Base-by-base conservation (phyloP, 2,888 invertebrate genomes). In the Dione juno region DNA sequence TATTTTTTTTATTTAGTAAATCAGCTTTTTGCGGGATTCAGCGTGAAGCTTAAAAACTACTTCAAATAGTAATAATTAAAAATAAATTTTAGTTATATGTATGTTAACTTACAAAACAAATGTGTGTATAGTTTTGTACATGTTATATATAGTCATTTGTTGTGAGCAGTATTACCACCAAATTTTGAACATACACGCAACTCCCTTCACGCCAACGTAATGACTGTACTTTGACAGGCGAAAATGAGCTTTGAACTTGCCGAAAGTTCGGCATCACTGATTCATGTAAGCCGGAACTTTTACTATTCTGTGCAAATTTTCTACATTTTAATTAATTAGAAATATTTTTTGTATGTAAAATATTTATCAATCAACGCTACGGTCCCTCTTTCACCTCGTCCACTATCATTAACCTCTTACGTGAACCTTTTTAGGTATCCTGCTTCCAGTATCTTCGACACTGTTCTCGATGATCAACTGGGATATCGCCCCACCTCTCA, bases 151-250 rank as follows among this genome's bases (percentile, higher is more conserved):
- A 58, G 63, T 65, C 64, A 61, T 63, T 50, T 63, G 67, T 70
- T 28, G 53, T 21, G 21, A 69, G 66, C 57, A 57, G 66, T 71
- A 69, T 61, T 50, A 16, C 64, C 70, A 64, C 58, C 53, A 71
- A 72, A 69, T 53, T 71, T 70, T 63, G 61, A 70, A 68, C 65
- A 67, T 61, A 72, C 74, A 74, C 74, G 74, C 74, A 67, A 74
- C 64, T 69, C 52, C 68, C 50, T 72, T 67, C 72, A 73, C 72
- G 73, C 73, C 66, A 70, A 43, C 53, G 74, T 75, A 76, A 76
- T 76, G 72, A 70, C 59, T 71, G 68, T 63, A 59, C 59, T 73
- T 73, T 75, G 76, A 75, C 76, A 73, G 75, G 65, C 70, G 73
- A 73, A 72, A 75, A 76, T 72, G 70, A 70, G 71, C 70, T 76